A percentile compares a stretch with the other conserved stretches of the same genome.
Evolutionary conservation across 2,113 vertebrate species (phyloP).

Genomic region (Rhinoderma darwinii): DNA sequence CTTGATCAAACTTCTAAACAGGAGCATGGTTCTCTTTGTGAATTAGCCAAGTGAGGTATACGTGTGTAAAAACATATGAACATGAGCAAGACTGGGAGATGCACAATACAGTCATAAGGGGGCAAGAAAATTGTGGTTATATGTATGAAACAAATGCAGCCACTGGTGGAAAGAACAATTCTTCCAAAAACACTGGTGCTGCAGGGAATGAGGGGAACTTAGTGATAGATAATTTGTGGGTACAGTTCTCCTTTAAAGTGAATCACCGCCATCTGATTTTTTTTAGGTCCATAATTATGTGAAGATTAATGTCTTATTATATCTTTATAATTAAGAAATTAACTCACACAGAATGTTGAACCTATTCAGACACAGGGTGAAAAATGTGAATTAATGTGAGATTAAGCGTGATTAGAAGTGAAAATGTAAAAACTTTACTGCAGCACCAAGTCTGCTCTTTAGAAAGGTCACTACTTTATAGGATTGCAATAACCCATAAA

Average conservation of each 20-base stretch:
- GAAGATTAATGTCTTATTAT: neutral
- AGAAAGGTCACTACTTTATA: neutral
- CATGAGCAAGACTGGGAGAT: neutral
- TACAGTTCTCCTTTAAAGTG: neutral
- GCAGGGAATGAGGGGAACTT: neutral
- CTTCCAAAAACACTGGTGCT: neutral
- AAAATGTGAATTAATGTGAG: no score
- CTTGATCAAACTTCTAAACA: neutral
- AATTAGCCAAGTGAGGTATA: slow-evolving; percentile 35
- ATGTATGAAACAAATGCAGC: neutral
- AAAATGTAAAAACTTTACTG: neutral
- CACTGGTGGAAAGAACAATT: neutral
- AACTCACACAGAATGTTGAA: neutral
- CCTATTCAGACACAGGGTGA: neutral
- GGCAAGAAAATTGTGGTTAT: no score
- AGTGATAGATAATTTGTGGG: neutral
- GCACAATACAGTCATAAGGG: neutral
- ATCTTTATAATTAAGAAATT: neutral
- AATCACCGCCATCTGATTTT: neutral
- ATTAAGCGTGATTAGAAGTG: no score
- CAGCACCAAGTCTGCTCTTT: neutral
- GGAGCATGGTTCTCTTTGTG: slow-evolving; percentile 25
- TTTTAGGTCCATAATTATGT: neutral
- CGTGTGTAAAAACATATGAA: slow-evolving; percentile 4
- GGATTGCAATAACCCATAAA: neutral